Conservation (phyloP, 2,113 vertebrate species). For the Tupaia chinensis region DNA sequence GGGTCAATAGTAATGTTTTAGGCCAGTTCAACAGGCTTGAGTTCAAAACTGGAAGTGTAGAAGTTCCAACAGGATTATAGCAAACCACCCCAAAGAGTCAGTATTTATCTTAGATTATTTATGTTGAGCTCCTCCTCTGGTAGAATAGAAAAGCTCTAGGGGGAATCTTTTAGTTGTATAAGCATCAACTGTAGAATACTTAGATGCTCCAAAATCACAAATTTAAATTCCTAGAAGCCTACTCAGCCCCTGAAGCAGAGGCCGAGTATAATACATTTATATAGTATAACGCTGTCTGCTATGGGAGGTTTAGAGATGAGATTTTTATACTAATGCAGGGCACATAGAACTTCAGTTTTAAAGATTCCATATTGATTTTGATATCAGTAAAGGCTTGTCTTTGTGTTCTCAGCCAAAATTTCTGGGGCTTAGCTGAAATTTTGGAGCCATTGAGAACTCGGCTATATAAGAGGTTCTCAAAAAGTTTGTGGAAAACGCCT, state of each 20-base stretch:
- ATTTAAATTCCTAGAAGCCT: not conserved
- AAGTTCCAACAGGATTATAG: constrained; percentile 56
- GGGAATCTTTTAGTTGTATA: not conserved
- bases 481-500: too few species aligned
- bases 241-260: not conserved
- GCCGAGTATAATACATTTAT: not conserved
- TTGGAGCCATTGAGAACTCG: constrained; percentile 1
- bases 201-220: constrained; percentile 58
- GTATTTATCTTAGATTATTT: constrained; percentile 32
- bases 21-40: constrained; percentile 22
- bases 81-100: not conserved
- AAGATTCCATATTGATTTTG: not conserved
- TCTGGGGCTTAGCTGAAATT: constrained; percentile 36
- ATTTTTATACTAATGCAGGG: constrained; percentile 10
- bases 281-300: not conserved
- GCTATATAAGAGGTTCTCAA: not conserved
- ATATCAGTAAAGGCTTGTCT: not conserved
- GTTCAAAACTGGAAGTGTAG: constrained; percentile 18
- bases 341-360: constrained; percentile 1
- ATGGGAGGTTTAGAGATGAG: not conserved
- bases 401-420: constrained; percentile 11
- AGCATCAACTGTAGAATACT: not conserved
- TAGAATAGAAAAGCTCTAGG: not conserved
- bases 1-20: constrained; percentile 57
- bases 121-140: not conserved